Conservation (phyloP, 1,140 invertebrate species). For the Colletes latitarsis region DNA sequence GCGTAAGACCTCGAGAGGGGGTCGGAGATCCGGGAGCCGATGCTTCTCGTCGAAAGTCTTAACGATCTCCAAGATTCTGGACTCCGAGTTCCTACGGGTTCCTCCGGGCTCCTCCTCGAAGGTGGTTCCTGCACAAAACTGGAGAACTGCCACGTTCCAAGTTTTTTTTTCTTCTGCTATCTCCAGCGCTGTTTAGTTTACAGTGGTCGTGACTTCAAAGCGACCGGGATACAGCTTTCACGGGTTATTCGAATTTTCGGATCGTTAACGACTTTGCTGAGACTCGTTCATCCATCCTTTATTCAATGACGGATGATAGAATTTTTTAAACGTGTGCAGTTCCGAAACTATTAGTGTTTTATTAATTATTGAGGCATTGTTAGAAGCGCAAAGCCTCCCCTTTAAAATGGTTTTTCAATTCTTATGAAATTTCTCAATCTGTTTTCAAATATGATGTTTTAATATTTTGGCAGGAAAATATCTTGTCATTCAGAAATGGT, state of each 20-base stretch:
- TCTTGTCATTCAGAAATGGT: too few species aligned
- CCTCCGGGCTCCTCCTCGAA: conserved; percentile 4
- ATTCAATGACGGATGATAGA: background rate
- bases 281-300: background rate
- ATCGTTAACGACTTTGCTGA: background rate
- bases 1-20: conserved; percentile 34
- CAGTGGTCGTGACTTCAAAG: background rate
- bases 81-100: conserved; percentile 12
- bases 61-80: conserved; percentile 56
- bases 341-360: too few species aligned
- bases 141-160: conserved; percentile 39
- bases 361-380: too few species aligned
- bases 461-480: too few species aligned
- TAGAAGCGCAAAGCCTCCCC: too few species aligned
- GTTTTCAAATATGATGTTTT: too few species aligned
- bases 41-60: conserved; percentile 62
- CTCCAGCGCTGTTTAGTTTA: conserved; percentile 32
- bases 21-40: conserved; percentile 37
- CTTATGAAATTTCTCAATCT: too few species aligned
- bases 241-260: background rate
- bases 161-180: conserved; percentile 9
- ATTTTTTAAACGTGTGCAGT: too few species aligned
- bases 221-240: background rate
- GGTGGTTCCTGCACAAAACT: conserved; percentile 46
- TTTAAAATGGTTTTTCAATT: too few species aligned